Conservation (phyloP, 2,113 vertebrate species). For the Rhegmatorhina hoffmannsi region DNA sequence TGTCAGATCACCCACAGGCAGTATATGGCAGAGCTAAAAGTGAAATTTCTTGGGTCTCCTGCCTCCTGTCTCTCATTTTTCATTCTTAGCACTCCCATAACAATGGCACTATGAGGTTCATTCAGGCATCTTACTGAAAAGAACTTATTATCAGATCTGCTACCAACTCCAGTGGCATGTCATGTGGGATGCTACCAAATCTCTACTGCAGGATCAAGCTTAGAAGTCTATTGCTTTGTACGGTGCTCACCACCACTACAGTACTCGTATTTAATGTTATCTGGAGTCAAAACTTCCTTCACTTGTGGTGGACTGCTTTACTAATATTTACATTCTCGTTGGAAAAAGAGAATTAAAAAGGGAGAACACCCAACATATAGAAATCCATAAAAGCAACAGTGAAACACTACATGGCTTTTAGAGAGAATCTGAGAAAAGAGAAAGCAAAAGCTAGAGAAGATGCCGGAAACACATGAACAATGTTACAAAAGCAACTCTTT, state of each 20-base stretch:
- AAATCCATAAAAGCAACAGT: background rate
- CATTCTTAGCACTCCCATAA: background rate
- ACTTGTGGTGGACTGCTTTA: background rate
- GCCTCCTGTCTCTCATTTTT: background rate
- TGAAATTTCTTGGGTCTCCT: background rate
- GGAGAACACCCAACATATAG: background rate
- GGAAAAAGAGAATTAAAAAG: background rate
- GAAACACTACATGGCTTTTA: background rate
- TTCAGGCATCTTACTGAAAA: background rate
- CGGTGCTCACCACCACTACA: background rate
- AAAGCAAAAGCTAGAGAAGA: background rate
- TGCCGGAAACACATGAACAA: background rate
- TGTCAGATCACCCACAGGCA: background rate
- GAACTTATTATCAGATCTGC: background rate
- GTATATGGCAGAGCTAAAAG: background rate
- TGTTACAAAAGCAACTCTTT: background rate
- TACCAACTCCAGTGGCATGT: background rate
- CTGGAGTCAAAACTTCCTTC: background rate
- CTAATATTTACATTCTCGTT: background rate
- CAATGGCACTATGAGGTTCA: background rate
- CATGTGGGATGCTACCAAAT: background rate
- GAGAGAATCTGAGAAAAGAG: background rate
- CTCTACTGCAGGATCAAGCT: background rate
- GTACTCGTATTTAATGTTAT: background rate
- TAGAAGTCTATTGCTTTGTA: background rate